Base-by-base conservation (phyloP, 2,113 vertebrate genomes). In the Porphyrio hochstetteri region DNA sequence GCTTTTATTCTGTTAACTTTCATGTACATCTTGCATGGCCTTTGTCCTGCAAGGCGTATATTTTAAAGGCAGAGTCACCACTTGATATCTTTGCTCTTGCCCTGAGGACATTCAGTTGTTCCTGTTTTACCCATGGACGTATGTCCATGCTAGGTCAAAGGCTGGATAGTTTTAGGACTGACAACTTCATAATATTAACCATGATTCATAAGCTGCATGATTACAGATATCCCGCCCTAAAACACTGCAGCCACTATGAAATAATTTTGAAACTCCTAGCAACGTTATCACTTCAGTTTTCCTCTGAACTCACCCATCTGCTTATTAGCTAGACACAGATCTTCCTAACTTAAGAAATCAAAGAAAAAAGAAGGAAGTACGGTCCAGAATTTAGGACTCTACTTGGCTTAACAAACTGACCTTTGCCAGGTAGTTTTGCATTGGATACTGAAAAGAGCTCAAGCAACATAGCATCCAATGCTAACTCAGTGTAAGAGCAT, bases 281-380 rank as follows among this genome's bases (percentile, higher is more conserved):
- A 97, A 96, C 88, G 16, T 90, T 96, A 96, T 96, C 93, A 96
- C 95, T 96, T 97, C 77, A 65, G 0, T 91, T 95, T 96, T 96
- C 87, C 93, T 97, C 93, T 95, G 96, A 97, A 96, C 95, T 97
- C 6, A 0, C 72, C 95, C 96, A 97, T 97, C 96, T 95, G 95
- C 95, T 96, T 93, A 94, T 94, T 96, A 96, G 92, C 83, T 95
- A 96, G 88, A 86, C 68, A 44, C 85, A 94, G 90, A 93, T 93
- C 76, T 95, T 85, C 88, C 75, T 83, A 56, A 56, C 67, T 64
- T 90, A 60, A 86, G 85, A 92, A 93, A 94, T 74, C 29, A 28
- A 63, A 83, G 48, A 25, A 71, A 71, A 90, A 92, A 28, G 35
- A 55, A 75, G 65, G n/a, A 91, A 74, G 46, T 21, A 20, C 93